Percentiles rank a stretch among this genome's conserved stretches.
Conservation (phyloP, 2,113 vertebrate genomes). For the Psephotus haematonotus region DNA sequence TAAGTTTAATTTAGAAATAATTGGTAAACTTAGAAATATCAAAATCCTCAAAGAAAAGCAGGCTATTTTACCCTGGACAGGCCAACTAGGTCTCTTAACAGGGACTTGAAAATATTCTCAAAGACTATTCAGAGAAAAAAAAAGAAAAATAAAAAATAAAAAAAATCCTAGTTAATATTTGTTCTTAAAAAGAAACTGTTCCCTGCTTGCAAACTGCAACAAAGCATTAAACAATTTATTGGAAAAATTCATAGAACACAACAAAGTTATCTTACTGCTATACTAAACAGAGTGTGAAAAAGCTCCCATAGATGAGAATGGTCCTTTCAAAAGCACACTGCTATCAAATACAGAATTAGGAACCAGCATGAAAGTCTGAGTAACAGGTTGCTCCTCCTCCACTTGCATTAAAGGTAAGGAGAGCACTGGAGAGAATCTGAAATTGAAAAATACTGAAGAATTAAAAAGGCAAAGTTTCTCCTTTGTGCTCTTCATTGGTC, state of each 20-base stretch:
- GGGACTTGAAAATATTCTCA: background rate
- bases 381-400: background rate
- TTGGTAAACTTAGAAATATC: background rate
- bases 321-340: background rate
- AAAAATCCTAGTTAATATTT: background rate
- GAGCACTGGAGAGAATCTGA: background rate
- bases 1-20: background rate
- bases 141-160: background rate
- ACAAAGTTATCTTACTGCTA: background rate
- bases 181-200: background rate
- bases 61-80: background rate
- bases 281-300: background rate
- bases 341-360: background rate
- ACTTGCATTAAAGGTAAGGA: background rate
- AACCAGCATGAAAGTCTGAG: background rate
- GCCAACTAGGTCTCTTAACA: background rate
- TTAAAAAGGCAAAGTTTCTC: background rate
- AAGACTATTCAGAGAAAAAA: background rate
- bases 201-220: background rate
- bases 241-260: background rate
- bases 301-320: background rate
- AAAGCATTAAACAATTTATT: background rate
- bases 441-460: background rate
- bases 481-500: background rate
- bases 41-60: background rate